A percentile compares a stretch with the other conserved stretches of the same genome.
Evolutionary conservation across 1,140 invertebrate species (phyloP).

Genomic region (Penaeus japonicus): DNA sequence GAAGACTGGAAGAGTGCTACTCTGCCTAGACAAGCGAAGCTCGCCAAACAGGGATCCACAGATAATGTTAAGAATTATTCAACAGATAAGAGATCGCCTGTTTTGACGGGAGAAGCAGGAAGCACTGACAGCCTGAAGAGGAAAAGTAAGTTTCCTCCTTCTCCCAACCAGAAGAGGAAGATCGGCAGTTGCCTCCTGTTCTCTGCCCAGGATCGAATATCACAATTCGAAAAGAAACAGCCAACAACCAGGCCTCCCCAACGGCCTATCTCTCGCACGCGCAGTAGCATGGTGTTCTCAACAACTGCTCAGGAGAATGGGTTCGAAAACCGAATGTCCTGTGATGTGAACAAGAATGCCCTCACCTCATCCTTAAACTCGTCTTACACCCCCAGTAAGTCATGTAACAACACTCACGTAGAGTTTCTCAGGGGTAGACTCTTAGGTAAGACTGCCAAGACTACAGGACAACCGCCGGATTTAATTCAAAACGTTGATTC

Average conservation of each 20-base stretch:
- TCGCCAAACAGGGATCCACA: not conserved
- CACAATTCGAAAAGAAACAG: constrained; percentile 36
- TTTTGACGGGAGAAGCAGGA: not conserved
- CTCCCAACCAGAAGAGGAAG: constrained; percentile 38
- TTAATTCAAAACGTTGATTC: constrained; percentile 44
- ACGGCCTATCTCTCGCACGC: constrained; percentile 20
- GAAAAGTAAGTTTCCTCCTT: constrained; percentile 46
- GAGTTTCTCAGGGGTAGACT: constrained; percentile 60
- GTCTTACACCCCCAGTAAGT: constrained; percentile 44
- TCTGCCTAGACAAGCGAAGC: not conserved
- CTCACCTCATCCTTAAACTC: not conserved
- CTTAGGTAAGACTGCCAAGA: constrained; percentile 44
- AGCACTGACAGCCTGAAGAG: constrained; percentile 30
- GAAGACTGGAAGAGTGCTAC: constrained; percentile 17
- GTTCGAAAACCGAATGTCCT: not conserved
- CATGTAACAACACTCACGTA: constrained; percentile 60
- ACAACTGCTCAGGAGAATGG: not conserved
- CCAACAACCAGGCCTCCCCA: not conserved
- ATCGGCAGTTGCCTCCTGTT: constrained; percentile 19
- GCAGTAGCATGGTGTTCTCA: constrained; percentile 17
- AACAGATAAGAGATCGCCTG: not conserved
- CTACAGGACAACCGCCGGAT: constrained; percentile 51
- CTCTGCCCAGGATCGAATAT: constrained; percentile 49
- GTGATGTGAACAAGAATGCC: constrained; percentile 21
- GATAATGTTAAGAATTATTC: not conserved